Percentiles rank a stretch among this genome's conserved stretches.
These are phyloP conservation scores for Equus quagga DNA, from an alignment of 2,113 vertebrate species.

Conservation along the genomic window DNA sequence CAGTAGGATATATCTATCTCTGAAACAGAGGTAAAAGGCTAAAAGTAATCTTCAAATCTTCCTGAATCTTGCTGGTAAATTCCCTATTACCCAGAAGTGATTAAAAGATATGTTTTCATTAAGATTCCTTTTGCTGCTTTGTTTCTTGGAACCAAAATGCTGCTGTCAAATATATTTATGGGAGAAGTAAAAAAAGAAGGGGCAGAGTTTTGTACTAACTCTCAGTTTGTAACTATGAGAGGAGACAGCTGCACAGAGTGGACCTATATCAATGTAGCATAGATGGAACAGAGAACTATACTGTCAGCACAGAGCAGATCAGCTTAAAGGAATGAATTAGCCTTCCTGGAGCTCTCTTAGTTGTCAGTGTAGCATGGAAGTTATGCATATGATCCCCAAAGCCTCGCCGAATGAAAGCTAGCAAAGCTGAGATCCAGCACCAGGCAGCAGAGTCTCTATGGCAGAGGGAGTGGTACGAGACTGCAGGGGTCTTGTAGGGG, in stretches of 20 bases:
- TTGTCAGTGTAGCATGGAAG: not conserved
- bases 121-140: not conserved
- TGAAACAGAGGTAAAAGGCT: not conserved
- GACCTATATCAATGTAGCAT: not conserved
- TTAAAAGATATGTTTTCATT: not conserved
- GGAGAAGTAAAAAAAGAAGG: not conserved
- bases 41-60: not conserved
- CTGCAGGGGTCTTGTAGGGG: not conserved
- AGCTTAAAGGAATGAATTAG: not conserved
- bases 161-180: not conserved
- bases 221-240: not conserved
- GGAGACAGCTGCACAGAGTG: not conserved
- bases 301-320: not conserved
- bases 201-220: not conserved
- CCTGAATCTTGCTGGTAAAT: not conserved
- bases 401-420: not conserved
- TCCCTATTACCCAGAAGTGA: not conserved
- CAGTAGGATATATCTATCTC: not conserved
- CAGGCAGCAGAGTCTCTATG: accelerated
- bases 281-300: not conserved
- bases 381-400: not conserved
- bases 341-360: not conserved
- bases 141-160: not conserved
- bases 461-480: not conserved
- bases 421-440: not conserved